phyloP scores from a whole-genome alignment of 2,113 vertebrate species.

The Proteles cristata region DNA sequence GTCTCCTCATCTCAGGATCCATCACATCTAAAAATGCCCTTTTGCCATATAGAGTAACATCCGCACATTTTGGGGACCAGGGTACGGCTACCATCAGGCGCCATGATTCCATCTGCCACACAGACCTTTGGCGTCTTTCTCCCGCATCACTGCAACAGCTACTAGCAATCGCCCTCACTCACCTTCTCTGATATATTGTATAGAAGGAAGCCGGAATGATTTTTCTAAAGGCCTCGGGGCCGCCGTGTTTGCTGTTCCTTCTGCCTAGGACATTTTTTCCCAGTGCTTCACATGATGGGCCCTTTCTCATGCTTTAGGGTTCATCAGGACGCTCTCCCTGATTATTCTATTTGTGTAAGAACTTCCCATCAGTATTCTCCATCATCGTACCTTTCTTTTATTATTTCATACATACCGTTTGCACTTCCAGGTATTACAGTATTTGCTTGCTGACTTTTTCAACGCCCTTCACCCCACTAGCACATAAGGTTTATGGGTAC shows the following conservation, averaged over 20 bases:
- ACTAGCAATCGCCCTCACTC: neutral
- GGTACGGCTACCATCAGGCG: neutral
- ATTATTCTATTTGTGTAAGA: neutral
- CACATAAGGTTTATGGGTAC: neutral
- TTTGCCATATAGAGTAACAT: neutral
- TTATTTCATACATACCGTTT: too few species aligned
- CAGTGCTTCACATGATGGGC: neutral
- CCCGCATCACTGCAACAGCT: neutral
- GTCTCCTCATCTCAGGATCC: neutral
- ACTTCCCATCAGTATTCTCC: neutral
- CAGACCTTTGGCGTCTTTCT: neutral
- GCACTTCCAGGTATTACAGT: neutral
- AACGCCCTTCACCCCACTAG: neutral
- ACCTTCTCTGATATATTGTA: neutral
- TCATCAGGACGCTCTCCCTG: neutral
- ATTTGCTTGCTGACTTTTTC: neutral
- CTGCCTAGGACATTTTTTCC: neutral
- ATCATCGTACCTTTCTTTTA: neutral
- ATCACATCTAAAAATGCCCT: neutral
- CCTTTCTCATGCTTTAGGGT: neutral
- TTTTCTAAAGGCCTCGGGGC: neutral
- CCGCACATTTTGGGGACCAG: neutral
- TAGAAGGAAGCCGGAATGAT: neutral
- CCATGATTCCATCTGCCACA: neutral
- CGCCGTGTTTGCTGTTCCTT: neutral